Base-by-base conservation (phyloP, 2,113 vertebrate genomes). In the Zootoca vivipara region DNA sequence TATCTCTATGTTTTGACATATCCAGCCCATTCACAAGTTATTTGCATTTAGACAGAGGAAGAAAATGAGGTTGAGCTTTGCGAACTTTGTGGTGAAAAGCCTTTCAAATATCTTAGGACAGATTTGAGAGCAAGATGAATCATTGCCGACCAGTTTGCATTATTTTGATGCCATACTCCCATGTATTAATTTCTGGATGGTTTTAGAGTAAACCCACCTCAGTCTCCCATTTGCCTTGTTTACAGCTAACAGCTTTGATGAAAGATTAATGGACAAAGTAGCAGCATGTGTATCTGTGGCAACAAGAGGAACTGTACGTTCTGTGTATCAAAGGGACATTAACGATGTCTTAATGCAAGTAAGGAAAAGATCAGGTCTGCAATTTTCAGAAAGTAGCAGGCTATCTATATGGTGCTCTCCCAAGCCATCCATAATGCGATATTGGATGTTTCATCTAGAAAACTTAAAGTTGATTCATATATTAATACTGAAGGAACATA, bases 121-220 rank as follows among this genome's bases (percentile, higher is more conserved):
- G 85, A 90, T 86, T 42, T 89, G 90, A 94, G 89, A 92, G 86
- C 46, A 84, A 89, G 77, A 91, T 46, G 86, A 93, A 75, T 90
- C 70, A 90, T 69, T 83, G 87, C 92, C 87, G 91, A 82, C 70
- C 70, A 67, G 6, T 79, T 58, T 89, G 33, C 28, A 56, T 89
- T 85, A 79, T 88, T 89, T 87, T 64, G 82, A 88, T 38, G 28
- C 52, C 64, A 52, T 28, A 13, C 38, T 89, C 58, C 26, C 30
- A 65, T 87, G 83, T 88, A 69, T 56, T 79, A 89, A 89, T 33
- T 64, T 58, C 56, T 85, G 35, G 77, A 30, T 85, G 20, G 79
- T 67, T 91, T 90, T 82, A 80, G 65, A 90, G 83, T 88, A 90
- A 81, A 88, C 79, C 30, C 2, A 82, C 64, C 83, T 87, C 83